These are phyloP conservation scores for Scolanthus callimorphus DNA, from an alignment of 92 coral and sea anemone species.

Conservation along the genomic window DNA sequence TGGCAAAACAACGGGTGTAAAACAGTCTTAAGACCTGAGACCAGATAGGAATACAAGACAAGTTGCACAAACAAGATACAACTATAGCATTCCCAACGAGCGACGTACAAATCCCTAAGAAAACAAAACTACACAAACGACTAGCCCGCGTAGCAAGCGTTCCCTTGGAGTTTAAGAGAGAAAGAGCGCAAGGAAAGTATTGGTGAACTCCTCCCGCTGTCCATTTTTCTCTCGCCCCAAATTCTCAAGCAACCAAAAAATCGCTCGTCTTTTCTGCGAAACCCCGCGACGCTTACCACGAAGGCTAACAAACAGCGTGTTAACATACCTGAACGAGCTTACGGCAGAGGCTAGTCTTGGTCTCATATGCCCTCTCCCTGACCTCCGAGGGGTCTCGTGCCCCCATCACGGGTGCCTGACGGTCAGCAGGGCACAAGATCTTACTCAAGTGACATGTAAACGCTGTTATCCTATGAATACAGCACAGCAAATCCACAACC, in stretches of 20 bases:
- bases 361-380: conserved; percentile 25
- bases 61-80: too few species aligned
- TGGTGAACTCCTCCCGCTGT: too few species aligned
- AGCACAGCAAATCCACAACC: conserved; percentile 75
- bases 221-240: not conserved
- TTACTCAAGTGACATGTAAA: conserved; percentile 82
- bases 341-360: conserved; percentile 45
- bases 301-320: too few species aligned
- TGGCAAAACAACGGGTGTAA: too few species aligned
- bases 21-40: too few species aligned
- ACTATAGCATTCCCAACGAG: not conserved
- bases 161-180: too few species aligned
- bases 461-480: conserved; percentile 71
- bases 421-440: conserved; percentile 65
- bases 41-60: too few species aligned
- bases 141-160: too few species aligned
- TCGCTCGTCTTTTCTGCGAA: too few species aligned
- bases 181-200: too few species aligned
- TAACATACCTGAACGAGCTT: conserved; percentile 63
- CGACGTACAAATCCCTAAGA: not conserved
- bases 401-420: conserved; percentile 18
- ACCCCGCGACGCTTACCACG: too few species aligned
- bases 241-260: not conserved
- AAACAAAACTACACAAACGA: not conserved
- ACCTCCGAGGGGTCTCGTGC: conserved; percentile 19